Evolutionary conservation across 2,797 vertebrate genomes (phyloP).

Genomic region (Serranus cabrilla): DNA sequence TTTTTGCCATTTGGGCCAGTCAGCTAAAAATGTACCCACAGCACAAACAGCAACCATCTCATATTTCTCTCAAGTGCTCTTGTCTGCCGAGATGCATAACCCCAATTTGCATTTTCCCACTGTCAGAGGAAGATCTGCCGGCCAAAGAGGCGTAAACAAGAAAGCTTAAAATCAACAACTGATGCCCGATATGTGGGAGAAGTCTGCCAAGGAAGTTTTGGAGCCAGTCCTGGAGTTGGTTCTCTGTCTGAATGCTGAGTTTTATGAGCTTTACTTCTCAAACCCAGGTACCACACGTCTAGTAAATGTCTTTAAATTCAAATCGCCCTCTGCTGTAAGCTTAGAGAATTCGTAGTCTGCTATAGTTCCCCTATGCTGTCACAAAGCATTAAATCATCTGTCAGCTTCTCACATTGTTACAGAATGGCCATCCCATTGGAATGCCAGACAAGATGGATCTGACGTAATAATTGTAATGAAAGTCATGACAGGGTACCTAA

Average conservation of each 20-base stretch:
- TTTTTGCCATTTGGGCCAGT: constrained; percentile 45
- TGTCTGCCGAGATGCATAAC: constrained; percentile 39
- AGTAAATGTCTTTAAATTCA: constrained; percentile 16
- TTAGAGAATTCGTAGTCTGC: constrained; percentile 10
- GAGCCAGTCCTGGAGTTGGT: neutral
- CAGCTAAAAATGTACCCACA: constrained; percentile 51
- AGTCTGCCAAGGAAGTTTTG: constrained; percentile 18
- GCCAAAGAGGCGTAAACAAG: neutral
- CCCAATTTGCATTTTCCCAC: constrained; percentile 45
- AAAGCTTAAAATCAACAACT: constrained; percentile 24
- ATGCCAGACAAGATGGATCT: constrained; percentile 9
- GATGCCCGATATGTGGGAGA: constrained; percentile 11
- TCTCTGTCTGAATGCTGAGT: neutral
- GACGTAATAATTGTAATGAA: constrained; percentile 8
- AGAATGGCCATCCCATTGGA: constrained; percentile 12
- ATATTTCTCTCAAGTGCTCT: constrained; percentile 47
- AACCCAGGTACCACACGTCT: neutral
- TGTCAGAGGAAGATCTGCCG: neutral
- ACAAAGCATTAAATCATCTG: constrained; percentile 14
- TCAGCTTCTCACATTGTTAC: constrained; percentile 30
- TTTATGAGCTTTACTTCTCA: constrained; percentile 5
- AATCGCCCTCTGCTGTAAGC: neutral
- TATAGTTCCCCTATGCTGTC: constrained; percentile 20
- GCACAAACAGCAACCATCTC: constrained; percentile 45
- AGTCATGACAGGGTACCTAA: neutral